These are phyloP conservation scores for Brevimyrus niger DNA, from an alignment of 2,113 vertebrate species.

Conservation along the genomic window DNA sequence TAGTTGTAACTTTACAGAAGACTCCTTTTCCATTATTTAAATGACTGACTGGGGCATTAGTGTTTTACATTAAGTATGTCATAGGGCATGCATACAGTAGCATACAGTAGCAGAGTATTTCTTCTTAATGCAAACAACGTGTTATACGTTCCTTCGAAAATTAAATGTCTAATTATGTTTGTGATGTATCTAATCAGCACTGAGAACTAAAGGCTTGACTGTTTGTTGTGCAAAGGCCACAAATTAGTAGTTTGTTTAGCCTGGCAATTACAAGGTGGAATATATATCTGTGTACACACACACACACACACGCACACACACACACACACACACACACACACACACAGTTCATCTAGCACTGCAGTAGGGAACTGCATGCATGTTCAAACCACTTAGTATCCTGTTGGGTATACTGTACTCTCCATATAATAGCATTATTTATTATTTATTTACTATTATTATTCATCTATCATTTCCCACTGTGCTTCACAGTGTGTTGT, in stretches of 20 bases:
- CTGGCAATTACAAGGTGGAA: not conserved
- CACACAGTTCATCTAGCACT: not conserved
- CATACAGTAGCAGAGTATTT: not conserved
- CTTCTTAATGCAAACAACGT: not conserved
- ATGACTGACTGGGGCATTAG: not conserved
- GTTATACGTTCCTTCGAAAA: not conserved
- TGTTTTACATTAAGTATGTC: not conserved
- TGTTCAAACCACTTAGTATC: not conserved
- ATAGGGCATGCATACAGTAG: not conserved
- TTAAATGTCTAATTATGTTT: not conserved
- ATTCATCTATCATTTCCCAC: not conserved
- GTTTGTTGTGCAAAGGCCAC: not conserved
- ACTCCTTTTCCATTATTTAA: not conserved
- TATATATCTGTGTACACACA: not conserved
- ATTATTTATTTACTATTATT: not conserved
- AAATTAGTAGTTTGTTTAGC: not conserved
- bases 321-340: not conserved
- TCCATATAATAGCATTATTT: not conserved
- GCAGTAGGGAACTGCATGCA: not conserved
- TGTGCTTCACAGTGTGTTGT: not conserved
- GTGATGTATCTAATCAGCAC: not conserved
- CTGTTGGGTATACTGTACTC: not conserved
- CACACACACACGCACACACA: no score
- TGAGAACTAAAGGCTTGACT: not conserved
- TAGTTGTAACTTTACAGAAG: not conserved